Evolutionary conservation across 2,888 invertebrate genomes (phyloP), one percentile per base, ranked within the genome.

Genomic region (Criorhina ranunculi): DNA sequence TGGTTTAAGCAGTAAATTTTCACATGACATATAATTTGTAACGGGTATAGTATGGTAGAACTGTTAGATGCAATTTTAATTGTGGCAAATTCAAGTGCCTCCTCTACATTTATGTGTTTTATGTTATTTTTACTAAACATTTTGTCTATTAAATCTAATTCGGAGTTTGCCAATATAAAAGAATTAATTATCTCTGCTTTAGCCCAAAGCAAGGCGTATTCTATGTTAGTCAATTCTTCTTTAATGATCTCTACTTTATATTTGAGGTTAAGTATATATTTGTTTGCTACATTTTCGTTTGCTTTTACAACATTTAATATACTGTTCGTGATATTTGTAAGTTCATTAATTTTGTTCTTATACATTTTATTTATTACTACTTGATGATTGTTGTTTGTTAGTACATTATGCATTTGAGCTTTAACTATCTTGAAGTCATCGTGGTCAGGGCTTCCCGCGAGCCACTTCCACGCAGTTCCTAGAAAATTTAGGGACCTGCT

Each of bases 151-250:
- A 73, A n/a, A 31, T 72, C 67, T 17, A 86, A 55, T 77, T 87
- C 79, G 8, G 70, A 59, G 37, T 81, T 66, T 1, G 72, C 78
- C 11, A 87, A 11, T 9, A 87, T 69, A 9, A 80, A 77, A 3
- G 75, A 70, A 35, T 77, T 87, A 29, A 86, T 53, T 15, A 83
- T 44, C 24, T 69, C 4, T 12, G 12, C 12, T 31, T 53, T 66
- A 5, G 66, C 40, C 66, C 66, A 66, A n/a, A 53, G 40, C 7
- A 66, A 37, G 37, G 66, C 51, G n/a, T 66, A 53, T 51, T 66
- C 51, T n/a, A 66, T 49, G 40, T 66, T 66, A 7, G 11, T 19
- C 2, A 62, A n/a, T 35, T 62, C 62, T 35, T 46, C 35, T 49
- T 46, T 62, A 33, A 62, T 9, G 33, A 35, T 37, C 3, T 37